Evolutionary conservation across 1,140 invertebrate species (phyloP).

Genomic region (Helicoverpa zea): DNA sequence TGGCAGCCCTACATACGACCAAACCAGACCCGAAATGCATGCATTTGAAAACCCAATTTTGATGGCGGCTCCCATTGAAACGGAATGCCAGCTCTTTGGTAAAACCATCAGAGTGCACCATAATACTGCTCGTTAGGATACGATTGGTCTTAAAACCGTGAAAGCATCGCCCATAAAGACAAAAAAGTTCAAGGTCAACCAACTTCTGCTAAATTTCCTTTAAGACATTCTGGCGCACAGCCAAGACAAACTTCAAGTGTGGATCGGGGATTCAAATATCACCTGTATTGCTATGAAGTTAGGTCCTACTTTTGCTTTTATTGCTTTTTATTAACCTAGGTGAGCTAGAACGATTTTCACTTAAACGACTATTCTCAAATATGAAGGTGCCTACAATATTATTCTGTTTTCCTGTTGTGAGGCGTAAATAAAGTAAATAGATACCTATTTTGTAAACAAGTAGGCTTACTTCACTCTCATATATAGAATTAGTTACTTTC

Average conservation of each 20-base stretch:
- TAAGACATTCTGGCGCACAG: not conserved
- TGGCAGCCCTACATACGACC: not conserved
- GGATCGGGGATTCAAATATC: not conserved
- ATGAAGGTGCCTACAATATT: too few species aligned
- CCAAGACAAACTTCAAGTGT: not conserved
- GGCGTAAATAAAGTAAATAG: too few species aligned
- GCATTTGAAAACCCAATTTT: not conserved
- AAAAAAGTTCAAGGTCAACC: not conserved
- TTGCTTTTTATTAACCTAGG: not conserved
- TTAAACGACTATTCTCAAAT: too few species aligned
- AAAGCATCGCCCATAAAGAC: slow-evolving; percentile 1
- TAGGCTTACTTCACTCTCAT: too few species aligned
- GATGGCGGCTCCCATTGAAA: not conserved
- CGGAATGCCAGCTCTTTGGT: not conserved
- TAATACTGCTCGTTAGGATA: not conserved
- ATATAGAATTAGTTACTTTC: too few species aligned
- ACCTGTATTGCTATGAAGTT: not conserved
- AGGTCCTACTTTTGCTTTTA: not conserved
- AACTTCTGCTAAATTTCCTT: slow-evolving; percentile 4
- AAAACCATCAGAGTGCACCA: not conserved
- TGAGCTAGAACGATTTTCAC: too few species aligned
- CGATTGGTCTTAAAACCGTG: not conserved
- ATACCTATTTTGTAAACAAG: too few species aligned
- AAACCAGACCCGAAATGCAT: not conserved
- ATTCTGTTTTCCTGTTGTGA: too few species aligned